Percentiles rank a stretch among this genome's conserved stretches.
These are phyloP conservation scores for Hiodon tergisus DNA, from an alignment of 2,113 vertebrate species.

Conservation along the genomic window DNA sequence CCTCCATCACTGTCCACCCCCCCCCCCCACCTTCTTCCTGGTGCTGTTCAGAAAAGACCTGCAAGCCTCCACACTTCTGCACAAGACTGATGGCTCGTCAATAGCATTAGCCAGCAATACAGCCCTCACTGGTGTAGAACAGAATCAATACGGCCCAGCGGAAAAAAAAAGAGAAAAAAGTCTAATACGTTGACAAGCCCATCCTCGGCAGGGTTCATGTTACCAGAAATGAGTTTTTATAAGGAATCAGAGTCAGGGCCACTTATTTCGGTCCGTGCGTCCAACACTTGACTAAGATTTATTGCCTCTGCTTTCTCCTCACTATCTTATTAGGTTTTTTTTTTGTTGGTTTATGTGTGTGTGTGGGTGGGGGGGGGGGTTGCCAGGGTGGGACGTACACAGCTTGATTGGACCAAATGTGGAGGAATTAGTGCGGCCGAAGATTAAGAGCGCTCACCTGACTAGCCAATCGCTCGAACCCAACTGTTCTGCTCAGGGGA, in stretches of 20 bases:
- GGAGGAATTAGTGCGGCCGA: not conserved
- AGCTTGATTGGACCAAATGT: not conserved
- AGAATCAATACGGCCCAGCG: slow-evolving; percentile 74
- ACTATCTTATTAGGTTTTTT: slow-evolving; percentile 27
- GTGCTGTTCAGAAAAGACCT: slow-evolving; percentile 68
- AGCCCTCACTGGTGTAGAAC: slow-evolving; percentile 84
- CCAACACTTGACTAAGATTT: slow-evolving; percentile 64
- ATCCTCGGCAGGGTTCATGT: slow-evolving; percentile 72
- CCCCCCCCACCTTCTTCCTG: slow-evolving; percentile 4
- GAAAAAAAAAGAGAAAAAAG: slow-evolving; percentile 70
- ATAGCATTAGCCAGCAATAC: slow-evolving; percentile 98
- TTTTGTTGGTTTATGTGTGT: not conserved
- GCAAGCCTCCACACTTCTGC: slow-evolving; percentile 84
- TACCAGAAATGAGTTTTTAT: slow-evolving; percentile 87
- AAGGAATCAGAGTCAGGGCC: slow-evolving; percentile 66
- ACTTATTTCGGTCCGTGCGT: slow-evolving; percentile 59
- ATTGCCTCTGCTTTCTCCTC: slow-evolving; percentile 44
- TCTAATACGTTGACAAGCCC: slow-evolving; percentile 83
- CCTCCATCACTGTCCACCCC: slow-evolving; percentile 84
- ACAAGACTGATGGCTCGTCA: slow-evolving; percentile 92
- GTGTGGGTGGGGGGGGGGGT: no score
- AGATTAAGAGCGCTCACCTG: not conserved
- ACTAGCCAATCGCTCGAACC: not conserved
- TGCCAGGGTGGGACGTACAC: not conserved
- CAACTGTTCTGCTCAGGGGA: not conserved